Percentiles rank a stretch among this genome's conserved stretches.
Evolutionary conservation across 2,797 vertebrate genomes (phyloP).

Genomic region (Margarornis squamiger): DNA sequence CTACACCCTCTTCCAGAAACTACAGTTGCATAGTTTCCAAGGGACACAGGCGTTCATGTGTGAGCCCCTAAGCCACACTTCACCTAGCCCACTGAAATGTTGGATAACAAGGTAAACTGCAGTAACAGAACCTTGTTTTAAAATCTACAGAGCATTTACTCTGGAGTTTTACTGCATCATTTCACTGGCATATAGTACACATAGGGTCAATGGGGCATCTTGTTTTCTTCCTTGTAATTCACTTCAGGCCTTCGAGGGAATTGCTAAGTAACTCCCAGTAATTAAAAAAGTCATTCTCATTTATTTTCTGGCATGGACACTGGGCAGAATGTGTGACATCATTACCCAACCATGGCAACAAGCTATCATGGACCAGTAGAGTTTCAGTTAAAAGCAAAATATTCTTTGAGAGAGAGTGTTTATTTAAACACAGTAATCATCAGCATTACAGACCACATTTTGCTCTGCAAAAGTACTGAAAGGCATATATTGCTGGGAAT

Average conservation of each 20-base stretch:
- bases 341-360: slow-evolving; percentile 16
- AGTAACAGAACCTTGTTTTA: background rate
- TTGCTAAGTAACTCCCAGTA: background rate
- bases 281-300: slow-evolving; percentile 5
- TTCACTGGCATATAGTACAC: background rate
- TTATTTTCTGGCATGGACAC: slow-evolving; percentile 17
- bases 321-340: slow-evolving; percentile 33
- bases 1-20: background rate
- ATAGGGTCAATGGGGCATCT: background rate
- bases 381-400: background rate
- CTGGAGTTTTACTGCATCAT: background rate
- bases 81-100: background rate
- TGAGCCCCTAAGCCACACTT: background rate
- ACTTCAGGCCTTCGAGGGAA: slow-evolving; percentile 13
- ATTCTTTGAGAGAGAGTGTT: background rate
- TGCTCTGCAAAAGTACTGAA: background rate
- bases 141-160: background rate
- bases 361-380: background rate
- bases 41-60: rapidly evolving
- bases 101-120: background rate
- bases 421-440: background rate
- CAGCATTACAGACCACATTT: background rate
- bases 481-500: background rate
- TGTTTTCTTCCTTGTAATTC: background rate
- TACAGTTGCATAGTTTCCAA: rapidly evolving